Conservation (phyloP, 2,797 vertebrate species). For the Mus spretus region DNA sequence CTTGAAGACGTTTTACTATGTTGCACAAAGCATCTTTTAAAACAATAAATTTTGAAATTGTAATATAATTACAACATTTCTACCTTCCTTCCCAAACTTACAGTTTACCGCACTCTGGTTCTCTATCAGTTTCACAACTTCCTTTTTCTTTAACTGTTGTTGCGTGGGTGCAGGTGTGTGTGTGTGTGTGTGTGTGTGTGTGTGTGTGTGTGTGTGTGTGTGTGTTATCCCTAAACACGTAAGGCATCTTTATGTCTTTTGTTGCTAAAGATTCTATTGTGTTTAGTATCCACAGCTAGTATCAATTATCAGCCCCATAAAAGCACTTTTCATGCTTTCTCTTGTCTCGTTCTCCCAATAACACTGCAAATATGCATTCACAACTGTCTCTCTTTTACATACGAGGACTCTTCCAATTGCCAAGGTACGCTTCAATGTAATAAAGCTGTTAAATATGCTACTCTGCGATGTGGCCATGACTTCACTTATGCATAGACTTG, state of each 20-base stretch:
- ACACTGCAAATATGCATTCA: neutral
- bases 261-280: neutral
- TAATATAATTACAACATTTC: neutral
- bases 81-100: neutral
- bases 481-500: no score
- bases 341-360: neutral
- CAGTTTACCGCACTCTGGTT: neutral
- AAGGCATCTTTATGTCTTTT: neutral
- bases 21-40: neutral
- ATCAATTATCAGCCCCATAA: neutral
- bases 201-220: neutral
- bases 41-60: neutral
- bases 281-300: neutral
- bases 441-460: neutral
- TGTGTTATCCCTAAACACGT: neutral
- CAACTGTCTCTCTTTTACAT: neutral
- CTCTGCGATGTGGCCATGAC: accelerated
- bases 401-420: neutral
- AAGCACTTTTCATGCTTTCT: neutral
- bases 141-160: neutral
- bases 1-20: neutral
- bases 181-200: neutral
- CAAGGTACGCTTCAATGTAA: neutral
- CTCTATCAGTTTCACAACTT: neutral
- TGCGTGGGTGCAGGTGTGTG: neutral